Evolutionary conservation across 2,797 vertebrate genomes (phyloP), one percentile per base, ranked within the genome.

Genomic region (Rhinophrynus dorsalis): DNA sequence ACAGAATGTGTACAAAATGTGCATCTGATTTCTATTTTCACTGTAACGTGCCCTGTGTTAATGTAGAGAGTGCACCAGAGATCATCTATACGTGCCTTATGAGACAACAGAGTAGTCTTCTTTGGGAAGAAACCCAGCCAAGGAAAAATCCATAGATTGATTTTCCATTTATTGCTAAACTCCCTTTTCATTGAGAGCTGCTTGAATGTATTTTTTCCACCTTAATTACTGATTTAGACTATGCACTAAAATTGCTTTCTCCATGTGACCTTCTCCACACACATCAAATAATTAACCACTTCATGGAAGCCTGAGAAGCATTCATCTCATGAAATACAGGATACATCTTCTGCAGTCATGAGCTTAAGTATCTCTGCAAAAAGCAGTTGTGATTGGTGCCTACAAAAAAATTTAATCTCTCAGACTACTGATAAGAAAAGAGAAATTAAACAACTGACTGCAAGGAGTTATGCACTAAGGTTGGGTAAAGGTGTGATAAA

Each of bases 131-230:
- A 38, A 47, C 38, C 33, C 23, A 58, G 33, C 26, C 54, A 65
- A 51, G 40, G 52, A 48, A 40, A 38, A 26, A 65, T 73, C 61
- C 48, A 59, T 73, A 45, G 42, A 73, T 66, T 65, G 69, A 73
- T 52, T 73, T 73, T 30, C 33, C 61, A 65, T 73, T 73, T 59
- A 52, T 52, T 44, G 52, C 13, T 3, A 23, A 59, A 35, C 26
- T 44, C 37, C 35, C 26, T 52, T 57, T 66, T 56, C 61, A 42
- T 44, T 45, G n/a, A 40, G 17, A 40, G 45, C 40, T 57, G 20
- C 54, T 58, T 73, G 21, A 15, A 17, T 66, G 30, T 58, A 65
- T 72, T 30, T 38, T 65, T 59, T 32, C 32, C 4, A 17, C 35
- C 47, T 52, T 59, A 27, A 59, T 65, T 51, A 52, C 32, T 58